These are phyloP conservation scores for Psittacula echo DNA, from an alignment of 2,797 vertebrate genomes.

Conservation along the genomic window DNA sequence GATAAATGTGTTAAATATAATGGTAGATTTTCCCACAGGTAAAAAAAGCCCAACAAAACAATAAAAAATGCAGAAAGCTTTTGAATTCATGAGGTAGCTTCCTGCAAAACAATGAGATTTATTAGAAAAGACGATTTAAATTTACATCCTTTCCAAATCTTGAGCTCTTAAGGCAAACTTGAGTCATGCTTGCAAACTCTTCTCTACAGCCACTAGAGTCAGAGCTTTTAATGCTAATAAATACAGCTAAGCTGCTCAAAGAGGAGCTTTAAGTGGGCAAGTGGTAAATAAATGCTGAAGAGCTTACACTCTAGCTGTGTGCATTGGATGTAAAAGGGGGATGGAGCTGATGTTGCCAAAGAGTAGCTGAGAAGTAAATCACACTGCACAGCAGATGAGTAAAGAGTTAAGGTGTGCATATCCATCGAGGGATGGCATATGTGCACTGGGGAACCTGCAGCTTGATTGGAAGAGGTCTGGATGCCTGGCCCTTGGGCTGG, in stretches of 20 bases:
- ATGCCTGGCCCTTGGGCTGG: background rate
- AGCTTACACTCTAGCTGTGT: background rate
- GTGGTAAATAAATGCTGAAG: background rate
- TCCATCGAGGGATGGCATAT: background rate
- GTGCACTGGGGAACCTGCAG: background rate
- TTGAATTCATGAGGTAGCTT: background rate
- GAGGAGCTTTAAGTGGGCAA: background rate
- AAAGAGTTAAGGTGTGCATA: rapidly evolving
- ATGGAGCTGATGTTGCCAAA: background rate
- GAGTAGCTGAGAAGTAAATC: background rate
- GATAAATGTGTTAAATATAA: background rate
- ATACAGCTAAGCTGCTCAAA: background rate
- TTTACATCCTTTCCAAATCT: background rate
- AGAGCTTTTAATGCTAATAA: background rate
- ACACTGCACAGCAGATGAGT: rapidly evolving
- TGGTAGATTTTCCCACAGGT: background rate
- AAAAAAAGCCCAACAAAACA: background rate
- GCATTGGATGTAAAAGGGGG: background rate
- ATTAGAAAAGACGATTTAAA: background rate
- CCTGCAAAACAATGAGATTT: background rate
- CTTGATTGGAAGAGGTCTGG: background rate
- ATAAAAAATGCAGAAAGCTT: background rate
- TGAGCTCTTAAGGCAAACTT: background rate
- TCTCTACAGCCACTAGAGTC: background rate
- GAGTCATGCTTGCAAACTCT: background rate